Percentiles rank a stretch among this genome's conserved stretches.
Evolutionary conservation across 2,113 vertebrate genomes (phyloP).

Genomic region (Himantopus leucocephalus): DNA sequence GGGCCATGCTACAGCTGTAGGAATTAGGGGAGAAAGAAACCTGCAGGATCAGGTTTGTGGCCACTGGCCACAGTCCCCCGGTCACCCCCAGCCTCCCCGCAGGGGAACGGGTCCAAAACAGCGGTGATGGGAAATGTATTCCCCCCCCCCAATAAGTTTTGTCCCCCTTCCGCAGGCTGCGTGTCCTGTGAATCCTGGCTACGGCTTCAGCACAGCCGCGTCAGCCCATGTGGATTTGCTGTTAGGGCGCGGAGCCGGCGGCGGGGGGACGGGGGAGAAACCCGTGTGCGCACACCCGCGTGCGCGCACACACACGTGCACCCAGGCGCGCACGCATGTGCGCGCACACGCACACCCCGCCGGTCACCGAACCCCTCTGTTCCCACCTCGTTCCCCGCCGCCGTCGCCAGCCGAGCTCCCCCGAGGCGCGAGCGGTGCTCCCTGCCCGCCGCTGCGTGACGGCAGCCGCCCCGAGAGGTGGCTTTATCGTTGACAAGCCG

Average conservation of each 20-base stretch:
- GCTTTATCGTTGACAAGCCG: background rate
- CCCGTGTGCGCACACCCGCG: fast-evolving
- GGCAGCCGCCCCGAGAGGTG: background rate
- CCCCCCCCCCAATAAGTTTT: fast-evolving
- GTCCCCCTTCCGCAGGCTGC: fast-evolving
- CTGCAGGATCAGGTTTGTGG: background rate
- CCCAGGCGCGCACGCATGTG: too few species aligned
- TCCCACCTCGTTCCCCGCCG: background rate
- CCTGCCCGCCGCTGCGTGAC: background rate
- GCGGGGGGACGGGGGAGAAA: background rate
- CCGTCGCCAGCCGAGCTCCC: background rate
- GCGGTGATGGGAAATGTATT: fast-evolving
- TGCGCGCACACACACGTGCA: background rate
- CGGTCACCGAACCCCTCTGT: background rate
- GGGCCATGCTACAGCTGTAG: fast-evolving
- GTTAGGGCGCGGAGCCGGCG: background rate
- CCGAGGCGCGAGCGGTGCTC: background rate
- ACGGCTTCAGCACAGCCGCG: fast-evolving
- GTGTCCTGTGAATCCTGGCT: fast-evolving
- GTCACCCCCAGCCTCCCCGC: background rate
- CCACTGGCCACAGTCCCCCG: background rate
- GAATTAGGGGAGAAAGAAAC: background rate
- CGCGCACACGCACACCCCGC: too few species aligned
- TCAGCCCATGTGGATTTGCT: fast-evolving
- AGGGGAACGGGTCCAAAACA: fast-evolving